These are phyloP conservation scores for Allygus modestus DNA, from an alignment of 2,888 invertebrate species.

Conservation along the genomic window DNA sequence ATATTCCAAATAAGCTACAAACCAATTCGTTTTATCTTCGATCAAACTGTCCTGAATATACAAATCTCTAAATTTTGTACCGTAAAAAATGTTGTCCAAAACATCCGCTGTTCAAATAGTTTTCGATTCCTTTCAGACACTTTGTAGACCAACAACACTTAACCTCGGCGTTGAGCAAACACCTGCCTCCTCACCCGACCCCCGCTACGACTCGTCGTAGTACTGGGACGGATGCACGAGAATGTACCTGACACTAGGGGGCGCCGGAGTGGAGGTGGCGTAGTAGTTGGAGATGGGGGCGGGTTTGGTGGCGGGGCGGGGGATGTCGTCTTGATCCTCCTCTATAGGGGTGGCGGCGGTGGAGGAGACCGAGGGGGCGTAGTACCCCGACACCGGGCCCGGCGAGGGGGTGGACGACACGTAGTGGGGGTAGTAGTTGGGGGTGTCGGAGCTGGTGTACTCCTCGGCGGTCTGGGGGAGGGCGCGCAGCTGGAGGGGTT, in stretches of 20 bases:
- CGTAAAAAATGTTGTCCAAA: too few relatives aligned
- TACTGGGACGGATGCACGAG: slow-evolving; percentile 24
- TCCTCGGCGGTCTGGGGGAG: slow-evolving; percentile 53
- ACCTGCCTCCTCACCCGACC: too few relatives aligned
- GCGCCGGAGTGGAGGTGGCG: slow-evolving; percentile 1
- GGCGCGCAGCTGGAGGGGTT: slow-evolving; percentile 27
- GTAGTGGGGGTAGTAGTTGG: slow-evolving; percentile 35
- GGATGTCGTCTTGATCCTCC: slow-evolving; percentile 54
- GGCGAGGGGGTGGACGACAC: neutral
- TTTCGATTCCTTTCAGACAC: too few relatives aligned
- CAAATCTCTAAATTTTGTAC: too few relatives aligned
- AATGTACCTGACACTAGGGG: slow-evolving; percentile 34
- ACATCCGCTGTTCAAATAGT: too few relatives aligned
- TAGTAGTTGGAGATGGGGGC: slow-evolving; percentile 15
- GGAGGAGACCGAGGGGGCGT: slow-evolving; percentile 23
- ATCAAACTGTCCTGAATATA: too few relatives aligned
- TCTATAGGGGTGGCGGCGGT: slow-evolving; percentile 55
- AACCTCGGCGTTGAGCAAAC: too few relatives aligned
- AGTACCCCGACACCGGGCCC: neutral
- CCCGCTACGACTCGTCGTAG: slow-evolving; percentile 18
- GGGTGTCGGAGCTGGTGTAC: slow-evolving; percentile 51
- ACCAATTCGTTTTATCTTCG: too few relatives aligned
- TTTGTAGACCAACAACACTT: too few relatives aligned
- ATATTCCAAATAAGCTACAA: too few relatives aligned
- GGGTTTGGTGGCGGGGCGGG: slow-evolving; percentile 22